Evolutionary conservation across 2,797 vertebrate species (phyloP).

Genomic region (Decapterus maruadsi): DNA sequence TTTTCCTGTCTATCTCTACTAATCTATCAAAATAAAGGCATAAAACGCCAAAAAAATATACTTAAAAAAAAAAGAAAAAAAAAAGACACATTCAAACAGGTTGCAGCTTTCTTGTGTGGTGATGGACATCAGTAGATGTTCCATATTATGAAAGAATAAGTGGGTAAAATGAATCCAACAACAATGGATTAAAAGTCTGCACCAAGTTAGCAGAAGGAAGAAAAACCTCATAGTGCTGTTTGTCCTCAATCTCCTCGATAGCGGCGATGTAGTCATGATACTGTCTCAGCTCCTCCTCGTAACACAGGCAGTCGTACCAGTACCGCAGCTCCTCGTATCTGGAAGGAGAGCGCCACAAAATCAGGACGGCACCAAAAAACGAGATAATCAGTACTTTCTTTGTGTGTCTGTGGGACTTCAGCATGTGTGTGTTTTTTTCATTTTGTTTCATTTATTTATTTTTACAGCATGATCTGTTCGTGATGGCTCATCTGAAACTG

Average conservation of each 20-base stretch:
- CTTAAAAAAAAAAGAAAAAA: no score
- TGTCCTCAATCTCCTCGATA: slow-evolving; percentile 76
- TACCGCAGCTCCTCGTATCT: slow-evolving; percentile 88
- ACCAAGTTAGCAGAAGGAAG: background rate
- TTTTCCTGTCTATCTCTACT: no score
- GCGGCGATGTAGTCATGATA: slow-evolving; percentile 81
- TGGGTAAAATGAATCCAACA: background rate
- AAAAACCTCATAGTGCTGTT: slow-evolving; percentile 68
- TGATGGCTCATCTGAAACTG: background rate
- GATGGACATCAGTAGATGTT: slow-evolving; percentile 14
- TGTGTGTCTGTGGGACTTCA: background rate
- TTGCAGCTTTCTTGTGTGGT: no score
- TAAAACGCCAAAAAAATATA: no score
- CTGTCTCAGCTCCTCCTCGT: slow-evolving; percentile 84
- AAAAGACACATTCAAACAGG: slow-evolving; percentile 20
- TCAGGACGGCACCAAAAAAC: background rate
- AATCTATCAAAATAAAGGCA: no score
- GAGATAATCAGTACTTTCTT: background rate
- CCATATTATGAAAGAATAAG: background rate
- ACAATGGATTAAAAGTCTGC: background rate
- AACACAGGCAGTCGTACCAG: slow-evolving; percentile 86
- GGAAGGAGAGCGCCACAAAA: background rate
- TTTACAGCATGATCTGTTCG: background rate
- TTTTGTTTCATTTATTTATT: background rate
- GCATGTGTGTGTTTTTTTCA: background rate